Evolutionary conservation across 2,888 invertebrate genomes (phyloP).

Genomic region (Tridacna gigas): DNA sequence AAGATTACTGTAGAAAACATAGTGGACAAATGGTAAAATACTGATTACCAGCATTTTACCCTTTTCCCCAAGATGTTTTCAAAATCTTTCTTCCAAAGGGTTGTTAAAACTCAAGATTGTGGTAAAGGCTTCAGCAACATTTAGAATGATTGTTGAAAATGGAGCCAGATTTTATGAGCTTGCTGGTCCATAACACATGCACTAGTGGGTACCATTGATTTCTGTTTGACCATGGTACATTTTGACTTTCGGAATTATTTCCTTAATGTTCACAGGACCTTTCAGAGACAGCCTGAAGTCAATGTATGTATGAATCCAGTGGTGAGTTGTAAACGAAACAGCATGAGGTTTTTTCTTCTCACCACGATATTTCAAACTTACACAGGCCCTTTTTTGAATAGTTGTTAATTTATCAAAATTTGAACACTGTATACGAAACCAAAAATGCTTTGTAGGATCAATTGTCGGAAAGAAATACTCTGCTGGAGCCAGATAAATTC

Average conservation of each 20-base stretch:
- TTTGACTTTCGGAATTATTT: conserved; percentile 28
- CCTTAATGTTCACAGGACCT: conserved; percentile 67
- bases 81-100: no score
- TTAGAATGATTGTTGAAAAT: no score
- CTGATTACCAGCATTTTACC: not conserved
- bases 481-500: conserved; percentile 76
- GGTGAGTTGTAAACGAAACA: conserved; percentile 77
- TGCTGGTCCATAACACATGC: not conserved
- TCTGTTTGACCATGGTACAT: conserved; percentile 12
- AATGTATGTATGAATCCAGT: conserved; percentile 80
- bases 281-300: conserved; percentile 70
- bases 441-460: conserved; percentile 76
- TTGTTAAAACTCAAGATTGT: no score
- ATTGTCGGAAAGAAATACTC: conserved; percentile 80
- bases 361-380: conserved; percentile 72
- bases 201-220: not conserved
- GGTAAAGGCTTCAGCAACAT: no score
- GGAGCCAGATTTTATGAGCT: no score
- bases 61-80: not conserved
- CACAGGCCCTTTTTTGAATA: conserved; percentile 74
- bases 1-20: not conserved
- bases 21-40: not conserved
- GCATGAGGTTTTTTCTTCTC: conserved; percentile 65
- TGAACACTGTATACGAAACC: conserved; percentile 73
- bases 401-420: conserved; percentile 67